A percentile compares a stretch with the other conserved stretches of the same genome.
phyloP scores from a whole-genome alignment of 2,797 vertebrate genomes.

The Channallabes apus region DNA sequence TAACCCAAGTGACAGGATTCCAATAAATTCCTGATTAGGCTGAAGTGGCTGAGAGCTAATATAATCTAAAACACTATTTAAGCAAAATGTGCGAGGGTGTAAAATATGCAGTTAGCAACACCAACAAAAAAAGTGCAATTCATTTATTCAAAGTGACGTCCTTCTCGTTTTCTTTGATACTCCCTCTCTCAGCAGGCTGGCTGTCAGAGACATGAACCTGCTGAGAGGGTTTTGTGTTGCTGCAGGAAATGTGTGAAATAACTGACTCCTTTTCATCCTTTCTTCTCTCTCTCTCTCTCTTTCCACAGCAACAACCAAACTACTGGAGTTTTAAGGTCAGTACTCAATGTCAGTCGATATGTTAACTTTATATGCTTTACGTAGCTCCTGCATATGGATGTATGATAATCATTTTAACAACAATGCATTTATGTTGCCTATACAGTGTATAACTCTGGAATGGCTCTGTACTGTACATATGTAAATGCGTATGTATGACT shows the following conservation, averaged over 20 bases:
- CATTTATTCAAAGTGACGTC: slow-evolving; percentile 23
- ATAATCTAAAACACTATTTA: neutral
- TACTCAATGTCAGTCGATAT: slow-evolving; percentile 59
- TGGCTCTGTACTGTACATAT: neutral
- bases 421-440: neutral
- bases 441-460: too few relatives aligned
- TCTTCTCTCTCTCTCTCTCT: slow-evolving; percentile 23
- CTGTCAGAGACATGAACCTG: slow-evolving; percentile 31
- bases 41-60: neutral
- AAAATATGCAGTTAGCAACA: neutral
- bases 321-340: slow-evolving; percentile 99
- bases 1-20: neutral
- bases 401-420: neutral
- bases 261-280: slow-evolving; percentile 15
- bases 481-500: neutral
- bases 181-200: slow-evolving; percentile 4
- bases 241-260: slow-evolving; percentile 34
- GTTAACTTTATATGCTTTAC: neutral
- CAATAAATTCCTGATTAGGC: neutral
- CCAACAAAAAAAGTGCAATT: neutral
- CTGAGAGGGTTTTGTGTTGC: slow-evolving; percentile 32
- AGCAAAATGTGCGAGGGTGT: neutral
- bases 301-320: slow-evolving; percentile 90
- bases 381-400: neutral
- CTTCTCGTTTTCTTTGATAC: neutral